phyloP scores from a whole-genome alignment of 2,888 invertebrate genomes.

The Caradrina kadenii region DNA sequence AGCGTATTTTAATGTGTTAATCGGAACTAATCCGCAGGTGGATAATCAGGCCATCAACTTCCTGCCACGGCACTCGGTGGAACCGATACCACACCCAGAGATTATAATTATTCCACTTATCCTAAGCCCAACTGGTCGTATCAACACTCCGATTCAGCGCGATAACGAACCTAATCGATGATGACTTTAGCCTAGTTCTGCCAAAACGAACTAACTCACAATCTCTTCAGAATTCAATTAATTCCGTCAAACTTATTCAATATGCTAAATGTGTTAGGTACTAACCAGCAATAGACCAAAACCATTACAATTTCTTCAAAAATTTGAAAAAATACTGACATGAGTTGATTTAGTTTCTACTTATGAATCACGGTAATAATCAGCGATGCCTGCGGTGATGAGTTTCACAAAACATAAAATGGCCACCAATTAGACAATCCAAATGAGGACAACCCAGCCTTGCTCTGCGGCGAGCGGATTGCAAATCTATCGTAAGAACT shows the following conservation, averaged over 20 bases:
- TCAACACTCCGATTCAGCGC: neutral
- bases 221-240: neutral
- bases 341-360: no score
- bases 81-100: neutral
- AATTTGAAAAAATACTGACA: no score
- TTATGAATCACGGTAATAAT: no score
- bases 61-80: neutral
- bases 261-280: neutral
- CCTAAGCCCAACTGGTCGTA: neutral
- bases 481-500: no score
- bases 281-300: no score
- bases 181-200: neutral
- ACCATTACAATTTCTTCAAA: no score
- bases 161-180: slow-evolving; percentile 1
- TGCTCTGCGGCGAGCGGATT: no score
- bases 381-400: no score
- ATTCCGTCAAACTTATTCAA: neutral
- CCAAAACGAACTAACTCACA: neutral
- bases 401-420: no score
- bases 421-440: no score
- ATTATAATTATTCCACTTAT: neutral
- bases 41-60: neutral
- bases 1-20: neutral
- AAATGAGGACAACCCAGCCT: no score
- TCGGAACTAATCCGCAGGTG: neutral